These are phyloP conservation scores for Hartigia nigra DNA, from an alignment of 2,888 invertebrate genomes.

Conservation along the genomic window DNA sequence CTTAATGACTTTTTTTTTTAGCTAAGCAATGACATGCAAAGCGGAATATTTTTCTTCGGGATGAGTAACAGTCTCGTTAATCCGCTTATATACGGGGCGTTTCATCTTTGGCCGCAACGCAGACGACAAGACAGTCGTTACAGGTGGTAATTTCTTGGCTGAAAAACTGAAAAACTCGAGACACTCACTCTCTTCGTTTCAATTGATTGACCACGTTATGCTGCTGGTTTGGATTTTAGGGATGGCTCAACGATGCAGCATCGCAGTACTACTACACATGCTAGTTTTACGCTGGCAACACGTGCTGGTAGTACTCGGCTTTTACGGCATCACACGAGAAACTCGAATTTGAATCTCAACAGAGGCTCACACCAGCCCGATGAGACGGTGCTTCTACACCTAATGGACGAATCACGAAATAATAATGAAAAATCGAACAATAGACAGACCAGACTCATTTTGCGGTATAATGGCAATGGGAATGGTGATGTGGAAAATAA, in stretches of 20 bases:
- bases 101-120: constrained; percentile 80
- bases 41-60: constrained; percentile 85
- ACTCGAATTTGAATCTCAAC: constrained; percentile 18
- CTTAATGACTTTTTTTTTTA: constrained; percentile 52
- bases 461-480: constrained; percentile 22
- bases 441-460: constrained; percentile 24
- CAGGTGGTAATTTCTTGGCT: constrained; percentile 38
- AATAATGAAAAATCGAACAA: constrained; percentile 22
- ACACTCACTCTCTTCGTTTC: too few species aligned
- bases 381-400: constrained; percentile 24
- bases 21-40: constrained; percentile 77
- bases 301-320: constrained; percentile 26
- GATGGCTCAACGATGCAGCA: constrained; percentile 50
- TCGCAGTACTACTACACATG: constrained; percentile 45
- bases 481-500: constrained; percentile 20
- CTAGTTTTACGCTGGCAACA: constrained; percentile 31
- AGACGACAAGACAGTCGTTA: constrained; percentile 48
- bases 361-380: constrained; percentile 18
- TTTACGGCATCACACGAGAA: constrained; percentile 25
- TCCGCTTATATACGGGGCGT: constrained; percentile 89
- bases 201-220: too few species aligned
- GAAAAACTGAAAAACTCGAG: too few species aligned
- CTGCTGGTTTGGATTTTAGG: constrained; percentile 31
- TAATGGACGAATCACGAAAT: constrained; percentile 27
- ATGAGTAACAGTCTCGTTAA: constrained; percentile 89